Base-by-base conservation (phyloP, 2,797 vertebrate species). In the Sphenodon punctatus region DNA sequence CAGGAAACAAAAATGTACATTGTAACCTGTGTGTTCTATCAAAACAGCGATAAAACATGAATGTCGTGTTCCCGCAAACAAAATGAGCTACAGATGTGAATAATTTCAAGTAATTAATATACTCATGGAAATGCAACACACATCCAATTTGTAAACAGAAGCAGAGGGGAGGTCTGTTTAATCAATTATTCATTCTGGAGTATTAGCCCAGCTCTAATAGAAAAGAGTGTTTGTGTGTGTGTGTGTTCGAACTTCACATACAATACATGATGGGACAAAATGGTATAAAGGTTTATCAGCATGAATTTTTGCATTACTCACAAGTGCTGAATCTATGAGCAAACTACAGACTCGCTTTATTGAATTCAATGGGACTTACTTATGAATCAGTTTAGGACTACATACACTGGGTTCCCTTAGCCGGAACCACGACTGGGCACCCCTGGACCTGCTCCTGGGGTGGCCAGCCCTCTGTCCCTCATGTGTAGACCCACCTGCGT, bases 181-280 rank as follows among this genome's bases (percentile, higher is more conserved):
- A 22, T 16, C 27, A 25, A 3, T 42, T 8, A 13, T 56, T 74
- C 39, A 3, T 56, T 16, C 5, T 36, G 51, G 27, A 27, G 27
- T 30, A 76, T 20, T 36, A n/a, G n/a, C n/a, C n/a, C n/a, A n/a
- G n/a, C n/a, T n/a, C n/a, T 41, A 14, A 20, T 5, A 0, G 20
- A 5, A 15, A 45, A 23, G 22, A 9, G 53, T 4, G 13, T 4
- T 16, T 19, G 23, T 17, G 7, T 22, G 43, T 22, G 23, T 51
- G 25, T 27, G 48, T 51, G 20, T 46, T 20, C 34, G 34, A 7
- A 5, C 34, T 8, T 34, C 8, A 34, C 8, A 34, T 53, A 23
- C 53, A 53, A n/a, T 17, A 3, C 0, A 0, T 3, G 42, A 2
- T 1, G n/a, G 10, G n/a, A 4, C 45, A 48, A 8, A 3, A 63